Evolutionary conservation across 2,888 invertebrate genomes (phyloP).

Genomic region (Drosophila pegasa): DNA sequence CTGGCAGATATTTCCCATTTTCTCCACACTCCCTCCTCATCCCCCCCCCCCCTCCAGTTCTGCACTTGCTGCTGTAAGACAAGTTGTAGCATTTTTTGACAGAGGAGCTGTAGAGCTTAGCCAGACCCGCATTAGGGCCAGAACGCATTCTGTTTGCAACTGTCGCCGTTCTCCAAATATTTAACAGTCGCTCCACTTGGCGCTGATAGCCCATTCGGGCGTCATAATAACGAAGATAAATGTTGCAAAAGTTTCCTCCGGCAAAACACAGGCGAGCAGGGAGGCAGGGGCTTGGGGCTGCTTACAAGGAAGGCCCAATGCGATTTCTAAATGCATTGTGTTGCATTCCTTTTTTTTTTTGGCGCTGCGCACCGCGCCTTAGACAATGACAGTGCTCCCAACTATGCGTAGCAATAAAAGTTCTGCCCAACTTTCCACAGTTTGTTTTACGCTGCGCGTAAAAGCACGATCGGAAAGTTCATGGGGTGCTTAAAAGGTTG

Average conservation of each 20-base stretch:
- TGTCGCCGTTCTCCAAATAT: slow-evolving; percentile 66
- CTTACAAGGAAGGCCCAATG: slow-evolving; percentile 10
- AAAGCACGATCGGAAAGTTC: slow-evolving; percentile 8
- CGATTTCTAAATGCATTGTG: slow-evolving; percentile 62
- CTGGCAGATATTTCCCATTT: slow-evolving; percentile 5
- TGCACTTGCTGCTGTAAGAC: slow-evolving; percentile 52
- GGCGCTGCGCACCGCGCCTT: slow-evolving; percentile 1
- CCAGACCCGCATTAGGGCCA: slow-evolving; percentile 47
- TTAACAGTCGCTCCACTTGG: slow-evolving; percentile 72
- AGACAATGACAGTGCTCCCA: slow-evolving; percentile 27
- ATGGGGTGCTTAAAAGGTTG: neutral
- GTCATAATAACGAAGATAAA: slow-evolving; percentile 81
- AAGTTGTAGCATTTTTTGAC: slow-evolving; percentile 71
- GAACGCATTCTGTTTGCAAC: slow-evolving; percentile 56
- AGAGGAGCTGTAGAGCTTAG: slow-evolving; percentile 40
- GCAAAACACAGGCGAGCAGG: slow-evolving; percentile 31
- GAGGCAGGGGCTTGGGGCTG: neutral
- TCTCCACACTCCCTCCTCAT: neutral
- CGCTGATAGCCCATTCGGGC: slow-evolving; percentile 81
- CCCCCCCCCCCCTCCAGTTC: slow-evolving; percentile 5
- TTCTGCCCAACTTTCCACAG: slow-evolving; percentile 47
- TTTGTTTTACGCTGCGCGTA: slow-evolving; percentile 26
- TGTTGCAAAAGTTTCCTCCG: slow-evolving; percentile 67
- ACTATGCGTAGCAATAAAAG: slow-evolving; percentile 55
- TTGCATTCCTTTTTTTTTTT: slow-evolving; percentile 60